phyloP scores from a whole-genome alignment of 2,113 vertebrate species.

The Phrynocephalus versicolor region DNA sequence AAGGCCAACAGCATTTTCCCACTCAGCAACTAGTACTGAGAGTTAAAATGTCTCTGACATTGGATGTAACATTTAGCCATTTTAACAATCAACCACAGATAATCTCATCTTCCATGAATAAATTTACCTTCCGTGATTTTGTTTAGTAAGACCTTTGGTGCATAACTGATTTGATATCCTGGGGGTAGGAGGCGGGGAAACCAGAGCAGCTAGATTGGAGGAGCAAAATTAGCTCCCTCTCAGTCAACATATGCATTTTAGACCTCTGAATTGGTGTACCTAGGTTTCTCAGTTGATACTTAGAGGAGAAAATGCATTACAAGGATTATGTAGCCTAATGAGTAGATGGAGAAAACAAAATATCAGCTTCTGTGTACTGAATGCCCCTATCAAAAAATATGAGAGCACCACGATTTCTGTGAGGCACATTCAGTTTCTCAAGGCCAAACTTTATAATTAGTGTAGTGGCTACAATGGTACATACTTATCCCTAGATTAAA shows the following conservation, averaged over 20 bases:
- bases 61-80: background rate
- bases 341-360: background rate
- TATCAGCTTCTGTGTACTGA: background rate
- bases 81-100: background rate
- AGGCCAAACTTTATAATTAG: background rate
- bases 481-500: background rate
- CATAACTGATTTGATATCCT: no score
- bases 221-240: background rate
- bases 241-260: background rate
- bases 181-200: no score
- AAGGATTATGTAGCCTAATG: background rate
- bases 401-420: background rate
- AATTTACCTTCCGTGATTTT: no score
- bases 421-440: background rate
- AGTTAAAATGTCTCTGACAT: background rate
- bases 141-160: no score
- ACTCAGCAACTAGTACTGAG: background rate
- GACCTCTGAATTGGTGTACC: background rate
- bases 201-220: no score
- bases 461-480: background rate
- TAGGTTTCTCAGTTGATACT: background rate
- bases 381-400: background rate
- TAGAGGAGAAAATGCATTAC: background rate
- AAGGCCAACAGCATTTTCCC: background rate
- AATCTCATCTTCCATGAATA: background rate